Evolutionary conservation across 2,797 vertebrate genomes (phyloP), one percentile per base, ranked within the genome.

Genomic region (Oreonectes daqikongensis): DNA sequence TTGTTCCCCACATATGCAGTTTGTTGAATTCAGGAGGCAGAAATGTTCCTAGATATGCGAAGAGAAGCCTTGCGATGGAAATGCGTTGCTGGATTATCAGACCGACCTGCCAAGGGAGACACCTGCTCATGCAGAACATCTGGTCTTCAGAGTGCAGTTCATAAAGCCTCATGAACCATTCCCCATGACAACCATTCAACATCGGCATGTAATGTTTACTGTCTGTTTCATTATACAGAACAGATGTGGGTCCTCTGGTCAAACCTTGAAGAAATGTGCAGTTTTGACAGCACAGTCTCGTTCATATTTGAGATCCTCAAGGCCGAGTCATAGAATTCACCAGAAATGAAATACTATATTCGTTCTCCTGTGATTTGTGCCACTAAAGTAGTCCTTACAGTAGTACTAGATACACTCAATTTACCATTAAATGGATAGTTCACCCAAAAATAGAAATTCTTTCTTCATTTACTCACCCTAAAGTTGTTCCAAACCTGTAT

Each of bases 241-340:
- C 52, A 68, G 64, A 48, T 68, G 65, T 55, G 48, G 32, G 52
- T 30, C 12, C 40, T 24, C 24, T 68, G 53, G 28, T 68, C 53
- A 68, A 68, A 26, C 22, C 24, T 57, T 57, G 26, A 59, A 32
- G 52, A 3, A 30, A 66, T 24, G 42, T 12, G 30, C 61, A 66
- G 72, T n/a, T 68, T 59, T 68, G 52, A 38, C 40, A 50, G 18
- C 61, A 5, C 38, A 68, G n/a, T 35, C n/a, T 24, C 22, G 9
- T 9, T 11, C 42, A 63, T 9, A 61, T 61, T 72, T 50, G 11
- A 72, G 6, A 14, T 30, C 26, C 66, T 52, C 24, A 44, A 67
- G 52, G n/a, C 64, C 28, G 53, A 22, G n/a, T 4, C 30, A 35
- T 71, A 15, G 18, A 32, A 14, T 59, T 17, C 17, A 60, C 26